Percentiles rank a stretch among this genome's conserved stretches.
Evolutionary conservation across 1,140 invertebrate genomes (phyloP).

Genomic region (Monochamus saltuarius): DNA sequence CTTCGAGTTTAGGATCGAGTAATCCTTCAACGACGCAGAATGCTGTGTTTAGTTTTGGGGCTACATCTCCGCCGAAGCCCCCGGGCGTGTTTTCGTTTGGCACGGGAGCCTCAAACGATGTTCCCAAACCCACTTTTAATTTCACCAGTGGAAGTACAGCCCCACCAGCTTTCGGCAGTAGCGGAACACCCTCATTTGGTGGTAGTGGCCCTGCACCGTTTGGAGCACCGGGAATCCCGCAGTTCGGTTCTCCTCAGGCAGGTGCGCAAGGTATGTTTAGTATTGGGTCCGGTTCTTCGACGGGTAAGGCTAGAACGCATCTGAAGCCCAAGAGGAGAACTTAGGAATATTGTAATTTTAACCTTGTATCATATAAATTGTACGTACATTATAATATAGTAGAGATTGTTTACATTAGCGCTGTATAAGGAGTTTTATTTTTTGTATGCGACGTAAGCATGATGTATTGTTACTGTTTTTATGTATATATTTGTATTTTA

Average conservation of each 20-base stretch:
- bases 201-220: too few species aligned
- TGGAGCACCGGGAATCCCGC: not conserved
- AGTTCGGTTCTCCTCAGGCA: not conserved
- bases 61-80: not conserved
- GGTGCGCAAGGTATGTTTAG: slow-evolving; percentile 4
- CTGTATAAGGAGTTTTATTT: too few species aligned
- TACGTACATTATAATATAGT: too few species aligned
- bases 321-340: slow-evolving; percentile 14
- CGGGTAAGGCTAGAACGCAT: slow-evolving; percentile 5
- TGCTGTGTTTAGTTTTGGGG: slow-evolving; percentile 11
- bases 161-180: not conserved
- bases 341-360: not conserved
- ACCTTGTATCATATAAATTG: too few species aligned
- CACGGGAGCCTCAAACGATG: not conserved
- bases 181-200: not conserved
- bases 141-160: not conserved
- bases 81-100: slow-evolving; percentile 3
- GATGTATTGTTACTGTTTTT: slow-evolving; percentile 7
- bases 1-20: not conserved
- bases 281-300: slow-evolving; percentile 6
- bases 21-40: not conserved
- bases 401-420: too few species aligned
- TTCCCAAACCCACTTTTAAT: slow-evolving; percentile 1
- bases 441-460: slow-evolving; percentile 13
- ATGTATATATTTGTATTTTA: too few species aligned